These are phyloP conservation scores for Parazoanthus darwini DNA, from an alignment of 92 coral and sea anemone genomes.

Conservation along the genomic window DNA sequence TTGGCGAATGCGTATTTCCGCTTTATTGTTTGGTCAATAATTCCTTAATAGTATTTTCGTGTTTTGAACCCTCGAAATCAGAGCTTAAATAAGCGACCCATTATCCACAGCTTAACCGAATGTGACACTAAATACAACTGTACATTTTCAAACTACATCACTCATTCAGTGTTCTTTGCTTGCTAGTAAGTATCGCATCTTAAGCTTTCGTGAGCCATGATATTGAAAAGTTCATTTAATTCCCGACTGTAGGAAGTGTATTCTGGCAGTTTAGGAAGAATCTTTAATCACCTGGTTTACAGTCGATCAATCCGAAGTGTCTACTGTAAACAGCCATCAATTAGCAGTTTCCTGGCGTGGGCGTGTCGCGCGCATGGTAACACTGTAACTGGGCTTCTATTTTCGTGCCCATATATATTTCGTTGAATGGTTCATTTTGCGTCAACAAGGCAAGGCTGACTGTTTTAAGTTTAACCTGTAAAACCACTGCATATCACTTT, in stretches of 20 bases:
- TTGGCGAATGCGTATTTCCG: constrained; percentile 47
- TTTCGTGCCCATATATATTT: neutral
- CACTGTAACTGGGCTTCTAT: neutral
- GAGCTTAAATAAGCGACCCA: neutral
- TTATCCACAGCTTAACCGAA: neutral
- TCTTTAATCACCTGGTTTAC: constrained; percentile 41
- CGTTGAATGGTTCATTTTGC: constrained; percentile 19
- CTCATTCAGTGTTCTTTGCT: neutral
- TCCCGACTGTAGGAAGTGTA: constrained; percentile 27
- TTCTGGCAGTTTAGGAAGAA: constrained; percentile 12
- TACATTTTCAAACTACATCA: neutral
- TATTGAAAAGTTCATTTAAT: constrained; percentile 7
- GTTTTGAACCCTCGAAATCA: neutral
- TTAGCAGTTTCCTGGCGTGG: constrained; percentile 30
- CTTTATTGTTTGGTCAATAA: neutral
- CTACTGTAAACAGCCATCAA: constrained; percentile 36
- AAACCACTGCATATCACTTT: neutral
- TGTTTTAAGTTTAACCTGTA: neutral
- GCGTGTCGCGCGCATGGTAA: constrained; percentile 7
- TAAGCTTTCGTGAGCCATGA: constrained; percentile 20
- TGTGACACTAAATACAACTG: neutral
- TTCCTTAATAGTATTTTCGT: constrained; percentile 9
- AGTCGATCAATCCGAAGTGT: constrained; percentile 21
- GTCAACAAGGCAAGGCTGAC: constrained; percentile 21
- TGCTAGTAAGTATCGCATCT: neutral